Conservation (phyloP, 2,113 vertebrate species). For the Eulemur rufifrons region DNA sequence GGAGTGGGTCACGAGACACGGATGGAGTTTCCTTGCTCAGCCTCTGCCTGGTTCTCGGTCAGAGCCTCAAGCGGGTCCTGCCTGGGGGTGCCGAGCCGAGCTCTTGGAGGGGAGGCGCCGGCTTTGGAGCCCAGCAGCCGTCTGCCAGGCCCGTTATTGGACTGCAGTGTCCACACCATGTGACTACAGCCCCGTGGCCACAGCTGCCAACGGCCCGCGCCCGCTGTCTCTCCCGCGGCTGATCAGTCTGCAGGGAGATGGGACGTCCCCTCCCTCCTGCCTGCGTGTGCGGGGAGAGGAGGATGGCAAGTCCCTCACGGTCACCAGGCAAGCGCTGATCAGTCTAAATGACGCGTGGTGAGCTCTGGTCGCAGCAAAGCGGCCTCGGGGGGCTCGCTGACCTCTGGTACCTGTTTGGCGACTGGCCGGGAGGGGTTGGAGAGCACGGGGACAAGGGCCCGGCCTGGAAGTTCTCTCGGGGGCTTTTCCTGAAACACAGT, state of each 20-base stretch:
- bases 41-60: not conserved
- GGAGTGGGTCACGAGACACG: not conserved
- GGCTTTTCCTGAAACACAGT: slow-evolving; percentile 86
- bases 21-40: not conserved
- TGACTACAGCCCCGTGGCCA: slow-evolving; percentile 45
- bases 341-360: not conserved
- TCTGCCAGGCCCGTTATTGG: slow-evolving; percentile 67
- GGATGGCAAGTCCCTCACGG: not conserved
- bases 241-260: not conserved
- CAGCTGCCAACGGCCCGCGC: not conserved
- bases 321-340: not conserved
- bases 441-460: slow-evolving; percentile 85
- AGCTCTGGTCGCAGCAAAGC: not conserved
- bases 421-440: slow-evolving; percentile 87
- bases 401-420: slow-evolving; percentile 92
- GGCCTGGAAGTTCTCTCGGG: slow-evolving; percentile 86
- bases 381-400: slow-evolving; percentile 55
- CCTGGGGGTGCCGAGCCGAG: not conserved
- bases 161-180: slow-evolving; percentile 42
- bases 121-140: slow-evolving; percentile 21
- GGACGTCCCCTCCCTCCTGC: not conserved
- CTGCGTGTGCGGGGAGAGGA: not conserved
- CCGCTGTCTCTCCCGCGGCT: not conserved
- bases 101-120: not conserved
- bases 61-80: not conserved